phyloP scores from a whole-genome alignment of 2,888 invertebrate genomes.

The Cremastinae sp. region DNA sequence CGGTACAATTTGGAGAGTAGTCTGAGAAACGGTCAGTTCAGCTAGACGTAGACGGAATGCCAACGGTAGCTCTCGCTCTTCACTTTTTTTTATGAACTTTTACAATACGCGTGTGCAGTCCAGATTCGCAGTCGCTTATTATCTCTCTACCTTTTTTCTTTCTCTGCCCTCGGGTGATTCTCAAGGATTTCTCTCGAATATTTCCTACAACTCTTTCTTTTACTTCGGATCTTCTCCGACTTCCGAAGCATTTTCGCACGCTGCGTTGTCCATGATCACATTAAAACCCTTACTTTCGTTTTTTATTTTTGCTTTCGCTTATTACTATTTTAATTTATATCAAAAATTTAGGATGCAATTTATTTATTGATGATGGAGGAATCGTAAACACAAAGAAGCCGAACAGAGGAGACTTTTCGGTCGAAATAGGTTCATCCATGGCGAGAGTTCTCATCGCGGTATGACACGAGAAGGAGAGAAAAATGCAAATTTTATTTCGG shows the following conservation, averaged over 20 bases:
- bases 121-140: constrained; percentile 67
- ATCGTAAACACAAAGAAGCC: constrained; percentile 1
- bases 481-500: constrained; percentile 54
- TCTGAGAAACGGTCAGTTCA: constrained; percentile 46
- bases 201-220: constrained; percentile 59
- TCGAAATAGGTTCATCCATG: neutral
- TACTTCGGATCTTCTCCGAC: constrained; percentile 34
- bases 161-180: constrained; percentile 69
- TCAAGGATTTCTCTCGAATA: constrained; percentile 66
- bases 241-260: constrained; percentile 31
- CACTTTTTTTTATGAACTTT: constrained; percentile 6
- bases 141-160: constrained; percentile 67
- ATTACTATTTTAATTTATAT: too few species aligned
- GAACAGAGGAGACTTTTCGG: neutral
- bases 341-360: too few species aligned
- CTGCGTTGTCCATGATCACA: constrained; percentile 41
- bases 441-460: constrained; percentile 11
- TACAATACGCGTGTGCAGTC: constrained; percentile 14
- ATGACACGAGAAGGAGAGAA: constrained; percentile 26
- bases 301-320: too few species aligned
- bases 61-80: constrained; percentile 69
- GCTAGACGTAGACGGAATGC: constrained; percentile 66
- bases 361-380: too few species aligned
- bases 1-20: constrained; percentile 68
- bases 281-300: too few species aligned